phyloP scores from a whole-genome alignment of 2,113 vertebrate species.

The Hippolais icterina region DNA sequence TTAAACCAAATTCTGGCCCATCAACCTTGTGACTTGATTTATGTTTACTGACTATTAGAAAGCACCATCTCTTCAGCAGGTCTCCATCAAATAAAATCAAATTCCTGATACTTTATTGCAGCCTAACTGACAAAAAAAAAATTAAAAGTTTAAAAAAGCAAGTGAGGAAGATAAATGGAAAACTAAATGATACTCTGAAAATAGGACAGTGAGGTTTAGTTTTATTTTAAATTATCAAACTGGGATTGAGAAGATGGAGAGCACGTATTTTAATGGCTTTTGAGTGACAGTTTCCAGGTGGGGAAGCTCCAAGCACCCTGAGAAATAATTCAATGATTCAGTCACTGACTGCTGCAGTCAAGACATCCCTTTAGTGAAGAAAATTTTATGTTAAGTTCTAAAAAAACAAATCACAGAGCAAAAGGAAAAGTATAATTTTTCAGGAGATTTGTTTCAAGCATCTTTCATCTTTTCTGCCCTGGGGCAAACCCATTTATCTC shows the following conservation, averaged over 20 bases:
- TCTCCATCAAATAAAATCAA: neutral
- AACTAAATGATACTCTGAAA: neutral
- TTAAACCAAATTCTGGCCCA: neutral
- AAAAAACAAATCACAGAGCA: neutral
- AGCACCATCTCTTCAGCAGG: neutral
- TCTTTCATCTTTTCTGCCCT: neutral
- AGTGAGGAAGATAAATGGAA: neutral
- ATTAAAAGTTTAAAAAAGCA: neutral
- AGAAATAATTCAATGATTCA: neutral
- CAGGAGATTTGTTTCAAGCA: neutral
- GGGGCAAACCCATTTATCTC: neutral
- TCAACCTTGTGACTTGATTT: neutral
- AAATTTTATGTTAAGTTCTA: neutral
- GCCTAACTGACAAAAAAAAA: neutral
- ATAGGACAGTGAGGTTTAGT: neutral
- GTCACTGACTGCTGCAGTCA: neutral
- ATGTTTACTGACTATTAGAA: neutral
- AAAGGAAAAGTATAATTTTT: neutral
- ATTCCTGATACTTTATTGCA: neutral
- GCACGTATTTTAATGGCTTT: neutral
- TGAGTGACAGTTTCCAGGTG: neutral
- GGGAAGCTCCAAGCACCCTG: neutral
- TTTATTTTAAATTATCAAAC: neutral
- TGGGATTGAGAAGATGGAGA: neutral
- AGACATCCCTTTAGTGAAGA: neutral